These are phyloP conservation scores for Eudemis profundana DNA, from an alignment of 2,888 invertebrate species.

Conservation along the genomic window DNA sequence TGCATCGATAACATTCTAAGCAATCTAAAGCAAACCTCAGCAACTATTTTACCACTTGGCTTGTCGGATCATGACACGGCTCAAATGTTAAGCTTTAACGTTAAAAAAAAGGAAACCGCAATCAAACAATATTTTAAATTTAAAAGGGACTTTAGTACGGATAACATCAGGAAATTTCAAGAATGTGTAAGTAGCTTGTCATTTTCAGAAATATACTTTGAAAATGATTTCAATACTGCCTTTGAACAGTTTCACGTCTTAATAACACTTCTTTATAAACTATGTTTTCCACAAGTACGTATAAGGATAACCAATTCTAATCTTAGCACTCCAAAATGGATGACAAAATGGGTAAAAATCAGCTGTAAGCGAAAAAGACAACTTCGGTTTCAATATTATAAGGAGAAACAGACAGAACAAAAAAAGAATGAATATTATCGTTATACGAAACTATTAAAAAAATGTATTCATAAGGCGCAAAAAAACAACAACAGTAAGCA, in stretches of 20 bases:
- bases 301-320: background rate
- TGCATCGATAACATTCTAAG: slow-evolving; percentile 2
- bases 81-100: slow-evolving; percentile 1
- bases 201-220: background rate
- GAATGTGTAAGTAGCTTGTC: background rate
- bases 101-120: background rate
- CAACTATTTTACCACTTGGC: background rate
- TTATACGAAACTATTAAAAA: slow-evolving; percentile 2
- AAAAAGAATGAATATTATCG: slow-evolving; percentile 7
- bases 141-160: background rate
- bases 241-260: slow-evolving; percentile 1
- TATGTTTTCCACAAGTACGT: background rate
- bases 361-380: slow-evolving; percentile 7
- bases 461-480: background rate
- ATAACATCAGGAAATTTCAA: background rate
- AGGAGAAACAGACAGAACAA: background rate
- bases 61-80: slow-evolving; percentile 3
- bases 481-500: background rate
- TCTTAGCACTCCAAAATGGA: background rate
- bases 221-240: background rate
- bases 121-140: background rate
- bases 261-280: background rate
- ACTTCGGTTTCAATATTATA: background rate
- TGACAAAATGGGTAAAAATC: background rate
- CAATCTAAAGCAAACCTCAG: background rate